Base-by-base conservation (phyloP, 1,140 invertebrate genomes). In the Plutomurus gul region DNA sequence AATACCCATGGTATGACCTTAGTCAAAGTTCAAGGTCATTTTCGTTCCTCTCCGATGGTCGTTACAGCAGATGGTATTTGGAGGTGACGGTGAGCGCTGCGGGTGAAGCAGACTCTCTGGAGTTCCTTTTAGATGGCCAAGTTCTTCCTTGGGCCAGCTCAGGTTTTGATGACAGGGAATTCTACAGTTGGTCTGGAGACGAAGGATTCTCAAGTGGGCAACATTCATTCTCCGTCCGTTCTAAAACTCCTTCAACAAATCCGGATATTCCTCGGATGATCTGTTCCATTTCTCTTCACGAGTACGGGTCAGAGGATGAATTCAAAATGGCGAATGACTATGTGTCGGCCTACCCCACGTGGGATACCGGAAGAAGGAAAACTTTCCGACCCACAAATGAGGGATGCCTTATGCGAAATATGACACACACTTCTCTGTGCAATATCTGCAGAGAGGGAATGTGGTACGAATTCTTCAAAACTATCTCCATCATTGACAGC, bases 331-430 rank as follows among this genome's bases (percentile, higher is more conserved):
- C 8, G 7, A 71, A 76, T 25, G 43, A 60, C 27, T 33, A 80
- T 33, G 65, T 80, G 13, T 77, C 75, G 4, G 81, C 81, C 2
- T 82, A 82, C 39, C 81, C 81, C 16, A 80, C 78, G 39, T 82
- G 74, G 75, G 76, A 72, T 49, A 20, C 13, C 11, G 13, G 30
- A 5, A 11, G 76, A 4, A 20, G 16, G 20, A 82, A 82, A 71
- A 47, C 60, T 4, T 80, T 74, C 25, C 60, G 81, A 7, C 81
- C 81, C 20, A 80, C 78, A 10, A 82, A 80, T 51, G 81, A 43
- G 4, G 75, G 75, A 2, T 82, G 81, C 49, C 46, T 82, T 1
- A 82, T 82, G 81, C 25, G 81, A 36, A 82, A 82, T 40, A 82
- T 82, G 77, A 82, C 75, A 8, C 37, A 65, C 37, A 8, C 39